Evolutionary conservation across 2,113 vertebrate species (phyloP).

Genomic region (Corvus cornix): DNA sequence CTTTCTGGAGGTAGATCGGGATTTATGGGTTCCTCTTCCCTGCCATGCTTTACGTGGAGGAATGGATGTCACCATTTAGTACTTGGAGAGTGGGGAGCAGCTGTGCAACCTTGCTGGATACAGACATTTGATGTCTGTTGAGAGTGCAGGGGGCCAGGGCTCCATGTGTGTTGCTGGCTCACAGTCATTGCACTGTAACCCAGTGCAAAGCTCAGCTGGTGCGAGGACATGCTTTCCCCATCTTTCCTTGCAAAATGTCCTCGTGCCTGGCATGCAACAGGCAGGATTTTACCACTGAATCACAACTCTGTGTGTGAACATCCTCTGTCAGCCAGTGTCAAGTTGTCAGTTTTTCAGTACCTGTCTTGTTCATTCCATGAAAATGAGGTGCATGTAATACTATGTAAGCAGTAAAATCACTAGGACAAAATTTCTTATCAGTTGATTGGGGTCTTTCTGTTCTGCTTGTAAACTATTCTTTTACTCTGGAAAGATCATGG

Average conservation of each 20-base stretch:
- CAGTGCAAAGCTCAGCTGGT: neutral
- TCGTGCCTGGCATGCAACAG: neutral
- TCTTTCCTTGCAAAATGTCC: neutral
- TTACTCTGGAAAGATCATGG: neutral
- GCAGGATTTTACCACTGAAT: neutral
- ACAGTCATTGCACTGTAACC: rapidly evolving
- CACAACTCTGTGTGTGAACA: neutral
- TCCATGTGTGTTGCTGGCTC: rapidly evolving
- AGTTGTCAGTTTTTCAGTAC: neutral
- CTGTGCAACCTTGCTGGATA: neutral
- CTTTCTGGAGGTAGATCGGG: neutral
- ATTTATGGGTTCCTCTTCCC: neutral
- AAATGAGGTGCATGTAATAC: neutral
- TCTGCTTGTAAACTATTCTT: neutral
- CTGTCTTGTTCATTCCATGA: neutral
- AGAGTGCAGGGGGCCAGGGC: neutral
- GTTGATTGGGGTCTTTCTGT: neutral
- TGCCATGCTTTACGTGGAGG: rapidly evolving
- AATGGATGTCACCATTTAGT: neutral
- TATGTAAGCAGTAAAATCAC: neutral
- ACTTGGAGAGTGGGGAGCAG: neutral
- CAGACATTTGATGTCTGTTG: no score
- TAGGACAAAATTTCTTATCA: neutral
- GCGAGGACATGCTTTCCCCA: rapidly evolving
- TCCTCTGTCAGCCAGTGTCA: neutral